A percentile compares a stretch with the other conserved stretches of the same genome.
Evolutionary conservation across 2,888 invertebrate genomes (phyloP).

Genomic region (Cybosia mesomella): DNA sequence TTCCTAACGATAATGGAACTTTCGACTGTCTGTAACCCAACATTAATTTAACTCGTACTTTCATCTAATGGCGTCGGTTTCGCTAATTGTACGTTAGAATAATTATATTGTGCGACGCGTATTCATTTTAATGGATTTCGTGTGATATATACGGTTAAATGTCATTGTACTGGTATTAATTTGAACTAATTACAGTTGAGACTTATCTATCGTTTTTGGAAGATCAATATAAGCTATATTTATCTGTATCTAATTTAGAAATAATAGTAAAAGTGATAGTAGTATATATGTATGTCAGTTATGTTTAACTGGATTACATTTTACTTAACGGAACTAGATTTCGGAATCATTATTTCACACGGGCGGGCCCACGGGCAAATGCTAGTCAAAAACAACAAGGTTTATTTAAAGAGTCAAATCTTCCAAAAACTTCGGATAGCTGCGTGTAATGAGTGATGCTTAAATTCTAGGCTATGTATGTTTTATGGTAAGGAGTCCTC

Average conservation of each 20-base stretch:
- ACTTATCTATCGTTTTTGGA: conserved; percentile 13
- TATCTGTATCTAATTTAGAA: background rate
- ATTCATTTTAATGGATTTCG: conserved; percentile 80
- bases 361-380: no score
- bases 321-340: background rate
- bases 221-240: conserved; percentile 6
- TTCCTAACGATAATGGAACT: conserved; percentile 85
- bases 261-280: background rate
- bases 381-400: no score
- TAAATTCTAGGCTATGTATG: no score
- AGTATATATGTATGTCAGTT: background rate
- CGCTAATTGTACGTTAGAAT: conserved; percentile 84
- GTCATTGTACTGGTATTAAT: conserved; percentile 61
- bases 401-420: no score
- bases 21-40: conserved; percentile 83
- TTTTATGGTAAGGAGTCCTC: no score
- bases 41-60: conserved; percentile 85
- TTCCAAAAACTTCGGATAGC: no score
- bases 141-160: conserved; percentile 67
- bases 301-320: background rate
- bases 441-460: no score
- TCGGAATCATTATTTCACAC: no score
- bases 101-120: conserved; percentile 79
- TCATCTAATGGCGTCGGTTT: conserved; percentile 84
- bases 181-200: conserved; percentile 47